Percentiles rank a stretch among this genome's conserved stretches.
Conservation (phyloP, 2,797 vertebrate genomes). For the Oceanodroma leucorhoa region DNA sequence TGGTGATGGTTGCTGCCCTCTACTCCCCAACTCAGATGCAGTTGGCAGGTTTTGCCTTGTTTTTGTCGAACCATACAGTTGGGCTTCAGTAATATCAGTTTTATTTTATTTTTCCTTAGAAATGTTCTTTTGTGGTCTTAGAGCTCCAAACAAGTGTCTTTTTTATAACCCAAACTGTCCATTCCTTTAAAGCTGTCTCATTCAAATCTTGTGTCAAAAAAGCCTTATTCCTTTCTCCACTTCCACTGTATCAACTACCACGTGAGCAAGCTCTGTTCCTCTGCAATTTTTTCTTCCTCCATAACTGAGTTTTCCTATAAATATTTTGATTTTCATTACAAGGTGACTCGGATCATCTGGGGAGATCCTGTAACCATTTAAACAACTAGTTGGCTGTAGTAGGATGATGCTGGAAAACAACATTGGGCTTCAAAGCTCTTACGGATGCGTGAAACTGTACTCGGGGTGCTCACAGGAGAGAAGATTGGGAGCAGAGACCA, state of each 20-base stretch:
- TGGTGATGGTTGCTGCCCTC: too few species aligned
- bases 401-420: not conserved
- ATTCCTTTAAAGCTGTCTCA: not conserved
- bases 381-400: not conserved
- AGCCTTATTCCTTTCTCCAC: not conserved
- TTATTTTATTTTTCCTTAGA: not conserved
- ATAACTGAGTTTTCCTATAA: not conserved
- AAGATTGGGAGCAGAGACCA: not conserved
- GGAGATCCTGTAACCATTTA: not conserved
- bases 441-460: not conserved
- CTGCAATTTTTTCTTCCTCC: not conserved
- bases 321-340: not conserved
- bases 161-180: not conserved
- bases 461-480: not conserved
- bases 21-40: not conserved
- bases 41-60: not conserved
- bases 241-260: not conserved
- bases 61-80: not conserved
- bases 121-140: not conserved
- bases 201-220: not conserved
- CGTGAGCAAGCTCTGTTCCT: not conserved
- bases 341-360: not conserved
- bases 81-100: not conserved
- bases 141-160: not conserved
- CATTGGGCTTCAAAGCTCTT: not conserved